These are phyloP conservation scores for Formicarius rufipectus DNA, from an alignment of 2,113 vertebrate species.

Conservation along the genomic window DNA sequence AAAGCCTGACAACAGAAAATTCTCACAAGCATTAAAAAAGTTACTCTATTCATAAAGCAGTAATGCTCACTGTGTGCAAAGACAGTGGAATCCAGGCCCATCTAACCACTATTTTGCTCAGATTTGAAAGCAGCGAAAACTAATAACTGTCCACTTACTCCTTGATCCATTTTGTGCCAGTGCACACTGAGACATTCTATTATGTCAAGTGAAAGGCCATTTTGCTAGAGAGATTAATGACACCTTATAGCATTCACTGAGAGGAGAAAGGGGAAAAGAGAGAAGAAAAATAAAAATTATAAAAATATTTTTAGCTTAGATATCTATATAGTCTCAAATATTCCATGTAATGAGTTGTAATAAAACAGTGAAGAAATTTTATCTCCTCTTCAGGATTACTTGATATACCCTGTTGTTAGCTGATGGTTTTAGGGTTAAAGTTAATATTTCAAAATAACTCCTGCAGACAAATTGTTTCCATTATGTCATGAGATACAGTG, in stretches of 20 bases:
- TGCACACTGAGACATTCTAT: not conserved
- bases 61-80: not conserved
- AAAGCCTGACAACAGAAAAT: not conserved
- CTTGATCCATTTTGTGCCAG: not conserved
- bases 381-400: not conserved
- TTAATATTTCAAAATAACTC: not conserved
- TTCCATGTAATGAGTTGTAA: not conserved
- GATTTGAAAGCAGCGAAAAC: not conserved
- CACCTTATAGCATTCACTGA: not conserved
- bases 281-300: not conserved
- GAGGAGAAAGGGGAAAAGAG: fast-evolving
- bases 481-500: not conserved
- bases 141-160: not conserved
- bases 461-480: not conserved
- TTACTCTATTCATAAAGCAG: not conserved
- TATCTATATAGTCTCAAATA: not conserved
- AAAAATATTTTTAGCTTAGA: too few species aligned
- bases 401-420: not conserved
- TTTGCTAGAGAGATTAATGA: not conserved
- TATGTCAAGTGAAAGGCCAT: not conserved
- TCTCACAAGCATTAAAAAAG: not conserved
- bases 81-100: not conserved
- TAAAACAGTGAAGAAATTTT: not conserved
- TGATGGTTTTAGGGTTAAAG: not conserved
- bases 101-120: not conserved